Evolutionary conservation across 2,797 vertebrate species (phyloP), one percentile per base, ranked within the genome.

Genomic region (Rhodeus uyekii): DNA sequence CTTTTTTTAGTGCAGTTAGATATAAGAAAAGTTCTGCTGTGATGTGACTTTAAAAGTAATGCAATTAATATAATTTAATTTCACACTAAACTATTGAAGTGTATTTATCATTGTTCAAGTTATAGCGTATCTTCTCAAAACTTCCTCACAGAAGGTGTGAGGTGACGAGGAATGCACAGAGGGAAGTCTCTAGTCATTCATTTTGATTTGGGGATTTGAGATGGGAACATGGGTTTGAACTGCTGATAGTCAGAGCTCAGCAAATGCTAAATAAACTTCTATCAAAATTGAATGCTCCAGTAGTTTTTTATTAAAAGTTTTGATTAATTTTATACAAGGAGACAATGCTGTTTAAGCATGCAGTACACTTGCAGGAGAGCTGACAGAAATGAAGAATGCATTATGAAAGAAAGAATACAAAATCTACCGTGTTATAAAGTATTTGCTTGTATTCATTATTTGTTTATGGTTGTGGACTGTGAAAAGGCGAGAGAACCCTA

Each of bases 241-340:
- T 48, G 29, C 76, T 82, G 50, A 77, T 78, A 63, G 72, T 65
- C 16, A 67, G 63, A 78, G 60, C 80, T 80, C 60, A 63, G 80
- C 80, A 88, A 84, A 88, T 84, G 80, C 88, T 80, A 38, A 87
- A 83, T 84, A 88, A 87, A 85, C 86, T 83, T 19, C 85, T 86
- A 80, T 83, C 88, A 77, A 88, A 91, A 91, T 85, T 90, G 83
- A 92, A 93, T 91, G 90, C 91, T 89, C 88, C 89, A 89, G 79
- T 72, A 89, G 88, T 86, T 88, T 78, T 90, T 88, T 83, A 91
- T 92, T 92, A 92, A 91, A 91, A 85, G 81, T 79, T 50, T 85
- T 90, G 89, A 92, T 93, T 93, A 87, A 92, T 92, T 90, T 83
- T 83, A 83, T 86, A 84, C 90, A 88, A 91, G 86, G 72, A 85